Evolutionary conservation across 2,888 invertebrate genomes (phyloP).

Genomic region (Agonopterix alstromeriana): DNA sequence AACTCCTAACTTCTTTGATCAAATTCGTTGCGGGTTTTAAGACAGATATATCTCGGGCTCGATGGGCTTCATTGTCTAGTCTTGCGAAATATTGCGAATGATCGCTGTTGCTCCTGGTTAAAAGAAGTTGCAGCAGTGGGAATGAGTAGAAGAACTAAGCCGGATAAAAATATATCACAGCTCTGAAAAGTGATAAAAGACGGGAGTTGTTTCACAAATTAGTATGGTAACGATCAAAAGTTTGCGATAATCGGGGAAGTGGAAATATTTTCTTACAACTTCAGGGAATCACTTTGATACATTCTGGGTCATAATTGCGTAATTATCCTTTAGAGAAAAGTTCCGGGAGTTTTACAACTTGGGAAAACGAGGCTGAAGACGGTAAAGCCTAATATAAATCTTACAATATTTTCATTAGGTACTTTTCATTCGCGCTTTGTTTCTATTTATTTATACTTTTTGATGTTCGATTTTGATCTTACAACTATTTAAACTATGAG

Average conservation of each 20-base stretch:
- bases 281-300: conserved; percentile 16
- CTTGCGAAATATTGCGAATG: no score
- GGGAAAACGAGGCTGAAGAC: background rate
- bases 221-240: conserved; percentile 29
- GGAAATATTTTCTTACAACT: conserved; percentile 22
- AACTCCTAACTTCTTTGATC: no score
- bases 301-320: conserved; percentile 26
- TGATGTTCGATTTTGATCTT: conserved; percentile 21
- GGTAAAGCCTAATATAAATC: no score
- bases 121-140: no score
- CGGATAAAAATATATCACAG: background rate
- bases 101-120: no score
- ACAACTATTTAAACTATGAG: conserved; percentile 20
- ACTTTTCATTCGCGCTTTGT: conserved; percentile 44
- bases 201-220: conserved; percentile 15
- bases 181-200: background rate
- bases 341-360: conserved; percentile 10
- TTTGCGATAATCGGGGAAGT: conserved; percentile 11
- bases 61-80: no score
- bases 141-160: background rate
- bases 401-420: conserved; percentile 26
- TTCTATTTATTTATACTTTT: background rate
- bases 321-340: conserved; percentile 28
- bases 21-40: no score
- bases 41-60: no score